A percentile compares a stretch with the other conserved stretches of the same genome.
phyloP scores from a whole-genome alignment of 2,797 vertebrate species.

The Cichlasoma orientale region DNA sequence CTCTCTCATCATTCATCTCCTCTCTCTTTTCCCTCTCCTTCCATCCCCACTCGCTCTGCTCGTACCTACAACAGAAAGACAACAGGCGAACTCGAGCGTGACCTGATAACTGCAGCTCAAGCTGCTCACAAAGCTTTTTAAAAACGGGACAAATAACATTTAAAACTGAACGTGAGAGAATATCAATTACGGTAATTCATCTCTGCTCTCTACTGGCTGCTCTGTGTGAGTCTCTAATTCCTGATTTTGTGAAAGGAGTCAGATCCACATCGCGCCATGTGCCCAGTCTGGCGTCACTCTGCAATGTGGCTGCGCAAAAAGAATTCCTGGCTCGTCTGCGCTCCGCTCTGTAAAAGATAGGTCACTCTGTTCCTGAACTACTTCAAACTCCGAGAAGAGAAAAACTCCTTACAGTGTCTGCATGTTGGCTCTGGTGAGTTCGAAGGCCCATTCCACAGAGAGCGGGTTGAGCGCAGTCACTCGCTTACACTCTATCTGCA shows the following conservation, averaged over 20 bases:
- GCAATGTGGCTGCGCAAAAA: not conserved
- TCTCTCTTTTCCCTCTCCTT: slow-evolving; percentile 94
- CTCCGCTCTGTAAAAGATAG: not conserved
- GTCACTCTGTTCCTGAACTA: slow-evolving; percentile 1
- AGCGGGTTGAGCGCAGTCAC: slow-evolving; percentile 86
- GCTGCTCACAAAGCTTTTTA: not conserved
- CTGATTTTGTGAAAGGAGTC: not conserved
- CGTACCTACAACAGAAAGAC: slow-evolving; percentile 80
- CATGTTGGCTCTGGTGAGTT: slow-evolving; percentile 95
- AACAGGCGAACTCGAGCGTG: not conserved
- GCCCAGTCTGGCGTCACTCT: not conserved
- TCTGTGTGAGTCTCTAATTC: not conserved
- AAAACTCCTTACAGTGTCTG: slow-evolving; percentile 87
- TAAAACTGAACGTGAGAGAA: not conserved
- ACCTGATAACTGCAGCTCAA: not conserved
- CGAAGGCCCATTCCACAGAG: slow-evolving; percentile 93
- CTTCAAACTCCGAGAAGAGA: not conserved
- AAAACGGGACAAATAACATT: not conserved
- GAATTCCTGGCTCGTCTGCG: slow-evolving; percentile 7
- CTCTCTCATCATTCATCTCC: slow-evolving; percentile 93
- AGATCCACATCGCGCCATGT: not conserved
- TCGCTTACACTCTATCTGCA: slow-evolving; percentile 92
- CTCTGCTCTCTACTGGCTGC: slow-evolving; percentile 1
- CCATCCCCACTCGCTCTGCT: slow-evolving; percentile 98
- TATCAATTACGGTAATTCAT: slow-evolving; percentile 6